These are phyloP conservation scores for Ptilorrhoa leucosticta DNA, from an alignment of 2,113 vertebrate genomes.

Conservation along the genomic window DNA sequence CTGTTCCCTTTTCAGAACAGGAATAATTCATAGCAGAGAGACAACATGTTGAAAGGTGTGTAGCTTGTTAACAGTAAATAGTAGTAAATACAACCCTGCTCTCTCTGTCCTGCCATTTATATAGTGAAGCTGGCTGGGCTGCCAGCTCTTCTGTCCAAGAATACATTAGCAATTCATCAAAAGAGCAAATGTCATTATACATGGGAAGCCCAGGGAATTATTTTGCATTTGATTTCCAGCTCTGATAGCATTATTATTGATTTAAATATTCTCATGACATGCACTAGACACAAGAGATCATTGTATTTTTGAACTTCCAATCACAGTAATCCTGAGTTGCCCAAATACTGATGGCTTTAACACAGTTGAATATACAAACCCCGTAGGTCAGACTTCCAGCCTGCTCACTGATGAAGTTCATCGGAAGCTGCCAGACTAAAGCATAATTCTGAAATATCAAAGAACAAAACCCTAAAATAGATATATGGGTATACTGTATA, in stretches of 20 bases:
- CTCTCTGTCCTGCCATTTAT: slow-evolving; percentile 1
- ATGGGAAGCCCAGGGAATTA: slow-evolving; percentile 73
- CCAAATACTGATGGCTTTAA: slow-evolving; percentile 63
- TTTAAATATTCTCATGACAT: slow-evolving; percentile 73
- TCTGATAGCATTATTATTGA: slow-evolving; percentile 84
- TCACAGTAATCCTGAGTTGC: slow-evolving; percentile 73
- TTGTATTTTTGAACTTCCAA: slow-evolving; percentile 78
- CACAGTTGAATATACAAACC: background rate
- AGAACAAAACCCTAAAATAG: background rate
- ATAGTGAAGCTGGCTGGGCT: slow-evolving; percentile 3
- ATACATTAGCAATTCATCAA: slow-evolving; percentile 82
- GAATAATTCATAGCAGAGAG: background rate
- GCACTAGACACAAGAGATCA: slow-evolving; percentile 78
- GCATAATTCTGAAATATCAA: background rate
- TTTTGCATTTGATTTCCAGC: slow-evolving; percentile 85
- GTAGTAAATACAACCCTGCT: background rate
- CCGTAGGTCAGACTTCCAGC: slow-evolving; percentile 3
- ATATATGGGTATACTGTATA: background rate
- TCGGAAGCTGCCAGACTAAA: background rate
- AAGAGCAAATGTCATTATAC: slow-evolving; percentile 77
- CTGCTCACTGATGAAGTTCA: slow-evolving; percentile 35
- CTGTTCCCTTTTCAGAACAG: background rate
- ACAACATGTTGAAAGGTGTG: background rate
- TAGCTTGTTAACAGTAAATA: background rate
- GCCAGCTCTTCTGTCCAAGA: slow-evolving; percentile 56